phyloP scores from a whole-genome alignment of 2,113 vertebrate species.

The Aplodontia rufa region DNA sequence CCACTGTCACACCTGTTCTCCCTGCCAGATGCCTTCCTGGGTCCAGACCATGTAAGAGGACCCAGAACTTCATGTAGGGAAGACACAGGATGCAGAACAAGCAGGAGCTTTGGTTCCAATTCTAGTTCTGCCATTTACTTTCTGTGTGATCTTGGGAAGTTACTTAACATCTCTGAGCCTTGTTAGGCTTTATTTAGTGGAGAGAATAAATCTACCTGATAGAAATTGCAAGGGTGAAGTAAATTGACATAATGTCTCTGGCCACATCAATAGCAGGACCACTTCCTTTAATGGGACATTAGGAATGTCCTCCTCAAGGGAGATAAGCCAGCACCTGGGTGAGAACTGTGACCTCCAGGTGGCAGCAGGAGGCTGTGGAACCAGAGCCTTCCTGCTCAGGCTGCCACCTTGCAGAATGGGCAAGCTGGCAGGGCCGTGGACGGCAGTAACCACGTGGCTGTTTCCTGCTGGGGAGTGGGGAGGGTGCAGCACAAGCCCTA shows the following conservation, averaged over 20 bases:
- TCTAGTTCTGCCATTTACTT: not conserved
- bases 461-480: not conserved
- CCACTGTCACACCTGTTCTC: not conserved
- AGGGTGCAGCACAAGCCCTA: not conserved
- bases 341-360: constrained; percentile 41
- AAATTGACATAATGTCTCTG: not conserved
- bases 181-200: not conserved
- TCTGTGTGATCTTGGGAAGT: not conserved
- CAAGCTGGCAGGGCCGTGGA: not conserved
- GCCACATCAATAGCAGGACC: not conserved
- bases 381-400: not conserved
- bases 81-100: not conserved
- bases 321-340: not conserved
- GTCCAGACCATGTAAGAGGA: not conserved
- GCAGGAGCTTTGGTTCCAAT: not conserved
- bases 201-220: not conserved
- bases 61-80: not conserved
- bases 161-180: not conserved
- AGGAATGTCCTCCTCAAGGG: too few species aligned
- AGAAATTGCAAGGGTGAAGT: not conserved
- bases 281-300: not conserved
- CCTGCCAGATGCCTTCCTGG: fast-evolving
- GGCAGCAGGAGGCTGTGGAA: constrained; percentile 30
- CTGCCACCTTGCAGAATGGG: not conserved
- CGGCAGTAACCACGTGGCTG: not conserved